Evolutionary conservation across 2,888 invertebrate species (phyloP).

Genomic region (Calephelis perditalis): DNA sequence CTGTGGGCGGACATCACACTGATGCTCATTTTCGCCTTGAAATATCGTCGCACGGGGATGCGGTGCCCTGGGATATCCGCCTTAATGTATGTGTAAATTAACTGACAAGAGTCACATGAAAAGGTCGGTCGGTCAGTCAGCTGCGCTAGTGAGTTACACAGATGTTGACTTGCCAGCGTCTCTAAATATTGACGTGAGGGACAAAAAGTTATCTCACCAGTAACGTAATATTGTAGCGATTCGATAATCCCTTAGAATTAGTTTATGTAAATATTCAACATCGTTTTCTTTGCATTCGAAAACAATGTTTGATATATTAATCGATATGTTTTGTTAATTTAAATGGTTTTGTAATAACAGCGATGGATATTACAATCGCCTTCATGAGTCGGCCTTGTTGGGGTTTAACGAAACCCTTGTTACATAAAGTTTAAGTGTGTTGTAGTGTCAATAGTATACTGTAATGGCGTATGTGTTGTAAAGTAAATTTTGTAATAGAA

Average conservation of each 20-base stretch:
- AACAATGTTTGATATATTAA: conserved; percentile 51
- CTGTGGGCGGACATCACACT: no score
- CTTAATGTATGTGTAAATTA: no score
- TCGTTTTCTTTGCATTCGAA: conserved; percentile 61
- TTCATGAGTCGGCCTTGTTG: conserved; percentile 4
- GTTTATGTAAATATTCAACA: conserved; percentile 42
- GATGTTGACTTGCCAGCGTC: no score
- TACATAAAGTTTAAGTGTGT: neutral
- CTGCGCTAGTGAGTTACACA: no score
- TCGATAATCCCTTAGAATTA: conserved; percentile 33
- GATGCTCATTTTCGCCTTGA: no score
- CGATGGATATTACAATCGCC: conserved; percentile 12
- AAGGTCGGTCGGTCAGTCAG: no score
- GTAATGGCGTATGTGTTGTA: conserved; percentile 1
- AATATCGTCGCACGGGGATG: no score
- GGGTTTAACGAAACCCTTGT: neutral
- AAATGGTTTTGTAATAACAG: conserved; percentile 18
- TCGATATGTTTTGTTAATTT: conserved; percentile 34
- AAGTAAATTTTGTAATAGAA: neutral
- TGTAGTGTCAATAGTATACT: neutral
- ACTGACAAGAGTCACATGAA: no score
- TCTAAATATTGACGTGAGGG: neutral
- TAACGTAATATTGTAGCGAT: conserved; percentile 14
- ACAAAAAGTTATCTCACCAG: neutral
- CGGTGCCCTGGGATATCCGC: no score